Base-by-base conservation (phyloP, 1,140 invertebrate genomes). In the Drosophila parabipectinata region DNA sequence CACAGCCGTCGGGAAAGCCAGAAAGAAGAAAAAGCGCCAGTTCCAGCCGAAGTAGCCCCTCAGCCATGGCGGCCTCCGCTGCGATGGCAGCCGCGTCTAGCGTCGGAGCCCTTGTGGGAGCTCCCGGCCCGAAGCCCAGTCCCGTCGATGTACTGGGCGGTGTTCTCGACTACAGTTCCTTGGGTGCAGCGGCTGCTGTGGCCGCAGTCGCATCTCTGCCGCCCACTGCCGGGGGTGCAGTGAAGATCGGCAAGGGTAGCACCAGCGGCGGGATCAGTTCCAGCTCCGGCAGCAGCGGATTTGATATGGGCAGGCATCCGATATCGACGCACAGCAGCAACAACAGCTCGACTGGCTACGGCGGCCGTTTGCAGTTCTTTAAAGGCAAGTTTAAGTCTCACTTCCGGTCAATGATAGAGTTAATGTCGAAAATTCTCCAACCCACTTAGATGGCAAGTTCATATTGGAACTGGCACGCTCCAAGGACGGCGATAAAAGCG, bases 401-500 rank as follows among this genome's bases (percentile, higher is more conserved):
- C 28, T 30, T 32, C 12, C n/a, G 21, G 2, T 32, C 7, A 7
- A 34, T 8, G 32, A 34, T 50, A n/a, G 21, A 54, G 5, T 18
- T 4, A 24, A 41, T 4, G 0, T 10, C 26, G 8, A 30, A 18
- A 26, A 28, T 34, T 72, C 50, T 18, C 41, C 1, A 18, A 47
- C 50, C 14, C 7, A 24, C 14, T 18, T 28, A 95, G 96, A 97
- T 96, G 97, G 96, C 75, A 97, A 97, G 92, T 96, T 97, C 84
- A 97, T 97, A 80, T 92, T 97, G 93, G 97, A 97, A 92, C 85
- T 97, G 92, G 96, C 96, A 63, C 95, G 96, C 72, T 94, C 95
- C 28, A 95, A 95, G 68, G 96, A 97, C 81, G 96, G 96, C 37
- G 96, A 96, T 91, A 94, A 95, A 64, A 94, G 95, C 4, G 95